Conservation (phyloP, 1,140 invertebrate species). For the Acromyrmex charruanus region DNA sequence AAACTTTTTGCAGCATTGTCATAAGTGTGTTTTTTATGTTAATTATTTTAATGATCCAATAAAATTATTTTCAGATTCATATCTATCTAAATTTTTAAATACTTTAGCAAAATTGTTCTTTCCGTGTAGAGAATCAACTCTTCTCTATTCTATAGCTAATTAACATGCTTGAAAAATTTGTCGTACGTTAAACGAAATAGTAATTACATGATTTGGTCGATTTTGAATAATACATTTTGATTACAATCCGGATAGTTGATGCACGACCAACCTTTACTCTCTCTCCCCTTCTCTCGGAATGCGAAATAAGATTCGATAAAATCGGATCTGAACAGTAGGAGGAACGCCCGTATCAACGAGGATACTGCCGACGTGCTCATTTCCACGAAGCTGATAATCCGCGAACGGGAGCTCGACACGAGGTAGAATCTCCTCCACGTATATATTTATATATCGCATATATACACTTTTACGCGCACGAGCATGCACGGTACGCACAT, state of each 20-base stretch:
- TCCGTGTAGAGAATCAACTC: no score
- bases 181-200: no score
- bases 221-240: neutral
- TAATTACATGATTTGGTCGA: neutral
- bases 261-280: neutral
- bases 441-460: conserved; percentile 19
- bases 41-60: no score
- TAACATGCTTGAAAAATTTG: no score
- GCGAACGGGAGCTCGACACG: conserved; percentile 56
- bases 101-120: no score
- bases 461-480: conserved; percentile 32
- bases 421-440: conserved; percentile 20
- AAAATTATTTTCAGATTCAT: no score
- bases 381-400: conserved; percentile 74
- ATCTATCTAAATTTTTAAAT: no score
- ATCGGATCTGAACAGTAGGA: neutral
- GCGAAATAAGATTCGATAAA: conserved; percentile 16
- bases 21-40: no score
- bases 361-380: conserved; percentile 29
- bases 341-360: neutral
- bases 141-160: no score
- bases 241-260: neutral
- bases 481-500: conserved; percentile 25
- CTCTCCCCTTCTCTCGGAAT: neutral
- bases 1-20: no score